Base-by-base conservation (phyloP, 2,113 vertebrate genomes). In the Varanus komodoensis region DNA sequence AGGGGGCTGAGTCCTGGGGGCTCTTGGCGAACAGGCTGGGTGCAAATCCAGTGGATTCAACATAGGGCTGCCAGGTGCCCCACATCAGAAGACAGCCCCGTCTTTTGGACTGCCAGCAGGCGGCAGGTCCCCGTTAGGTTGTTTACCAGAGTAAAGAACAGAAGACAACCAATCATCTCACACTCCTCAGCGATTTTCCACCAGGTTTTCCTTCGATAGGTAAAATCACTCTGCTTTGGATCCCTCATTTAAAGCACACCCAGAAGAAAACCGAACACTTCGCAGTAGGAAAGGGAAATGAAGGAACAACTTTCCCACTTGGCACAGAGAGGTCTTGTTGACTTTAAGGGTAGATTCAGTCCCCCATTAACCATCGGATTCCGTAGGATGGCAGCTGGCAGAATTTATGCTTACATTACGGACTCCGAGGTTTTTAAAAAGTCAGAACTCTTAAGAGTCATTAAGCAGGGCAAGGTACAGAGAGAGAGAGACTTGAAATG, bases 171-270 rank as follows among this genome's bases (percentile, higher is more conserved):
- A 84, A 79, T 5, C 15, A 25, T 79, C 77, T 67, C 14, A 54
- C 3, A 15, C 50, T 90, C 48, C 69, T 48, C n/a, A 21, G 71
- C 83, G 48, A 34, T 57, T 54, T 85, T 78, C 64, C 34, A 27
- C 4, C 6, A 11, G 57, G 6, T 29, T 74, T 32, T 21, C 77
- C n/a, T 19, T 64, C 61, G 4, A 64, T 6, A 67, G 21, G 54
- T 15, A 15, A 86, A 90, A n/a, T 73, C 25, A 74, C 52, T 89
- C 82, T 84, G 23, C 25, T 67, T 89, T 84, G 73, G 29, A 78
- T 64, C 27, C 48, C 9, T n/a, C n/a, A 32, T 68, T 44, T 79
- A 23, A 44, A 82, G 57, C 73, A 67, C 19, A 44, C 6, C 27
- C 25, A 57, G 6, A 27, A 11, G 12, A 82, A 12, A 34, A 38